Evolutionary conservation across 2,797 vertebrate genomes (phyloP).

Genomic region (Limosa lapponica): DNA sequence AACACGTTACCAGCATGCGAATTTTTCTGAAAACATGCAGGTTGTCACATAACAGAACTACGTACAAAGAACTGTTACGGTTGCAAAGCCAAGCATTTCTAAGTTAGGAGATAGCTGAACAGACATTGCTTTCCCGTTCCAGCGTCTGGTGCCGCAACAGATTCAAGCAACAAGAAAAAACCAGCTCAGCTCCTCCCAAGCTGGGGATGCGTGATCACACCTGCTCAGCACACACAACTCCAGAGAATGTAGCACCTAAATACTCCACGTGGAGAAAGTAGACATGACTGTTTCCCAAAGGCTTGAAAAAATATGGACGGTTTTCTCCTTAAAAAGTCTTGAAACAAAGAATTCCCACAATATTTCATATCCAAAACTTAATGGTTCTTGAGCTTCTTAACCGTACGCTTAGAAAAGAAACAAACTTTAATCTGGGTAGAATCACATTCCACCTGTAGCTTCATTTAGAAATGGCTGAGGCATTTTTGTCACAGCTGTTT

Average conservation of each 20-base stretch:
- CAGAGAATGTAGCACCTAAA: background rate
- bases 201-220: accelerated
- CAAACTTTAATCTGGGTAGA: background rate
- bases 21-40: background rate
- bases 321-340: background rate
- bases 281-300: background rate
- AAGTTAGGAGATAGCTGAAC: background rate
- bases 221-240: background rate
- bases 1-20: background rate
- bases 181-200: background rate
- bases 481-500: background rate
- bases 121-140: background rate
- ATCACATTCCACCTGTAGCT: background rate
- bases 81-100: background rate
- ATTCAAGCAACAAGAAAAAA: background rate
- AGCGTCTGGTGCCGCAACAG: background rate
- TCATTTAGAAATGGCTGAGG: background rate
- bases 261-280: background rate
- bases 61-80: background rate
- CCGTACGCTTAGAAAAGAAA: background rate
- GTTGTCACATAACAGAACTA: background rate
- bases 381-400: background rate
- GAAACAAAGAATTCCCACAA: background rate
- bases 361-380: background rate
- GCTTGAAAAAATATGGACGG: background rate